Conservation (phyloP, 92 coral and sea anemone genomes). For the Blastomussa wellsi region DNA sequence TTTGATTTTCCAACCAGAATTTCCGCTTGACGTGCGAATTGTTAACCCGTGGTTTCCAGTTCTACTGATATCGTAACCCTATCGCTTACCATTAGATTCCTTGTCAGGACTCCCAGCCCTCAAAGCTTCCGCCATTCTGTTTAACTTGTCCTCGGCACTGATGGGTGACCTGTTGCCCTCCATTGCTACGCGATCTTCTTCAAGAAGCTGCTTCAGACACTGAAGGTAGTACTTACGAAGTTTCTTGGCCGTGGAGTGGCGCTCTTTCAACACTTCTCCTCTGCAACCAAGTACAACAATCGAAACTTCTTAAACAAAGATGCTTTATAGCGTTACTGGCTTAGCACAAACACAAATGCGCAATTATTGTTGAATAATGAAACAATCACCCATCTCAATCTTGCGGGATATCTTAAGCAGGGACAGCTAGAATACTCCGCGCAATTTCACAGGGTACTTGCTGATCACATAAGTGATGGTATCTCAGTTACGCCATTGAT, state of each 20-base stretch:
- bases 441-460: too few species aligned
- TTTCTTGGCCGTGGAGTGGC: conserved; percentile 94
- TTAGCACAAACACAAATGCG: too few species aligned
- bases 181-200: conserved; percentile 76
- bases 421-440: too few species aligned
- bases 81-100: conserved; percentile 37
- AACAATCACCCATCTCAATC: too few species aligned
- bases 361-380: too few species aligned
- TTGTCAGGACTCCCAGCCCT: conserved; percentile 60
- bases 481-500: too few species aligned
- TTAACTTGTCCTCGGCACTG: conserved; percentile 71
- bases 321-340: too few species aligned
- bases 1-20: too few species aligned
- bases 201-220: conserved; percentile 89
- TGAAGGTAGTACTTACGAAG: conserved; percentile 89
- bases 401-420: too few species aligned
- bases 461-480: too few species aligned
- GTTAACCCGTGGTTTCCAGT: too few species aligned
- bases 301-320: neutral
- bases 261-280: conserved; percentile 88
- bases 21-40: too few species aligned
- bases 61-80: neutral
- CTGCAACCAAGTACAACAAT: conserved; percentile 28
- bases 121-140: conserved; percentile 77
- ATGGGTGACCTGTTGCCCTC: conserved; percentile 51